Conservation (phyloP, 2,797 vertebrate genomes). For the Ambastaia sidthimunki region DNA sequence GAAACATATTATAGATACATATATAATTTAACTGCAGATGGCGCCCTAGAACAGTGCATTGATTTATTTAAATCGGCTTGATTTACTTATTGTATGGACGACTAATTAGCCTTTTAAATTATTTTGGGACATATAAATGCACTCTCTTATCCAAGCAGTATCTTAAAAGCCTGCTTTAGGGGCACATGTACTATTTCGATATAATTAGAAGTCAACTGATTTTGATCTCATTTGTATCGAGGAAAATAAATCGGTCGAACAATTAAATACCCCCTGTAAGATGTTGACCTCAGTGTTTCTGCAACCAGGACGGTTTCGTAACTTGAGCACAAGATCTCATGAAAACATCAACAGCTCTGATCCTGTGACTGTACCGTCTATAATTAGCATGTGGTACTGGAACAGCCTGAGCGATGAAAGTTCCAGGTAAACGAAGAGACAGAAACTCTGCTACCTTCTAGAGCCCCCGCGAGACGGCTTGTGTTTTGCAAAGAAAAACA, state of each 20-base stretch:
- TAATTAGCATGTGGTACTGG: constrained; percentile 58
- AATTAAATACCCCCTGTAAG: not conserved
- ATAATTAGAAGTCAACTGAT: not conserved
- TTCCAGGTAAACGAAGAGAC: constrained; percentile 59
- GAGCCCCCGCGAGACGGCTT: not conserved
- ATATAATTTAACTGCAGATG: constrained; percentile 3
- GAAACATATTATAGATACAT: too few species aligned
- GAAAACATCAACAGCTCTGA: constrained; percentile 59
- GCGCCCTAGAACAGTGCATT: not conserved
- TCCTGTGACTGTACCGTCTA: constrained; percentile 57
- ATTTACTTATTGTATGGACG: not conserved
- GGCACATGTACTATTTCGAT: not conserved
- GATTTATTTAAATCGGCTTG: not conserved
- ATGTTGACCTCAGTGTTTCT: constrained; percentile 33
- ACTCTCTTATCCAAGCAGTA: not conserved
- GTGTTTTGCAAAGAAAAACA: not conserved
- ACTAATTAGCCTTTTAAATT: not conserved
- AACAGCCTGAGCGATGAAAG: constrained; percentile 57
- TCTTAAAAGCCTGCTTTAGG: not conserved
- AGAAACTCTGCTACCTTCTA: constrained; percentile 45
- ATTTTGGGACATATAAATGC: not conserved
- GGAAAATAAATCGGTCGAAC: not conserved
- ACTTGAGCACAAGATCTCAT: constrained; percentile 48
- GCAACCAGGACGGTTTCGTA: constrained; percentile 18
- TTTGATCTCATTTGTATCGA: not conserved